Evolutionary conservation across 2,113 vertebrate species (phyloP), one percentile per base, ranked within the genome.

Genomic region (Bungarus multicinctus): DNA sequence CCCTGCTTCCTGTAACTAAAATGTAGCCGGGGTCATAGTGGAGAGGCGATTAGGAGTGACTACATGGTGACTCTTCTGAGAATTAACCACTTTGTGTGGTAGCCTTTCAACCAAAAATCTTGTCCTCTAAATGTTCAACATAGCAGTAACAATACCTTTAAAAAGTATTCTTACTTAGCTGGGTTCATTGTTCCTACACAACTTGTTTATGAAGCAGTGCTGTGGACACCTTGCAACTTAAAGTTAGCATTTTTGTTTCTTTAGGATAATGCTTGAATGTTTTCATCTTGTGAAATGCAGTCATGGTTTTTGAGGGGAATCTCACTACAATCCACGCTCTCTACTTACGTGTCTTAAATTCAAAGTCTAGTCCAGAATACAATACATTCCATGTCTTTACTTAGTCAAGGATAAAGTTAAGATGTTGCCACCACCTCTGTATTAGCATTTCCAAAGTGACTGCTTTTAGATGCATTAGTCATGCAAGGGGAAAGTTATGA

Each of bases 41-140:
- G 64, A 74, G n/a, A 34, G 16, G n/a, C n/a, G 39, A 39, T 74
- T 74, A 39, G 5, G 69, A 39, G 16, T 74, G 4, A 34, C 30
- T 69, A 4, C 30, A 34, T 69, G n/a, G 16, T 74, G 16, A 74
- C n/a, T 74, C 69, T 74, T 74, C n/a, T 39, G 6, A 74, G 1
- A 39, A 74, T 74, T 74, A 74, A 74, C 16, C 69, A 20, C 85
- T 47, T 54, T 45, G 57, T 86, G 87, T 64, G 92, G 90, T 0
- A 0, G 87, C 93, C 43, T 93, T 95, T 90, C 90, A 95, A 4
- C 45, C 95, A 8, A 43, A 18, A 53, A 88, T 27, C 90, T 47
- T 0, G 14, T 89, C 90, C 34, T 88, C 20, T 87, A 88, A 74
- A 74, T 90, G 91, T 92, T 92, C 92, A 95, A 90, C 90, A 92